Conservation (phyloP, 2,797 vertebrate genomes). For the Manis crassicaudata region DNA sequence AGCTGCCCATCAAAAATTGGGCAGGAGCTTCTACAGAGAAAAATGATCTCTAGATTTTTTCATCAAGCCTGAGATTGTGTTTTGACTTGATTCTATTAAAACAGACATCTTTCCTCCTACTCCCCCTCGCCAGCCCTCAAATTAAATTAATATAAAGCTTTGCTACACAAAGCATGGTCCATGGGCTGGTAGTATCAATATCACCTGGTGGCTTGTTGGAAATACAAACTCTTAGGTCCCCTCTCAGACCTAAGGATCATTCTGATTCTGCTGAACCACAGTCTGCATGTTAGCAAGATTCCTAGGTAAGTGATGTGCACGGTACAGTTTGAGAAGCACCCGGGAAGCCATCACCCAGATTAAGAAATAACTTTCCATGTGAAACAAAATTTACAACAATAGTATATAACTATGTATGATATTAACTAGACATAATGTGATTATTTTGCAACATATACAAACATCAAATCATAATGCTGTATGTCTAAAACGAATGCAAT, state of each 20-base stretch:
- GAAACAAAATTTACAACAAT: background rate
- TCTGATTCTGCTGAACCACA: background rate
- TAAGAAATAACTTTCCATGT: background rate
- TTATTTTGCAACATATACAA: background rate
- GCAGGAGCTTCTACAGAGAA: background rate
- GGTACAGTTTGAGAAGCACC: background rate
- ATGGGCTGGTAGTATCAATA: rapidly evolving
- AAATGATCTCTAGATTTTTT: background rate
- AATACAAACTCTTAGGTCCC: background rate
- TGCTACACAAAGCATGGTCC: rapidly evolving
- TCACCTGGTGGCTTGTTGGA: background rate
- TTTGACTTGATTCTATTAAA: background rate
- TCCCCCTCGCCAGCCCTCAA: background rate
- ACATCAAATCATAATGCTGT: background rate
- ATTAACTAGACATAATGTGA: background rate
- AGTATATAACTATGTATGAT: background rate
- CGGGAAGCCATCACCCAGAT: background rate
- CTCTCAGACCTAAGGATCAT: background rate
- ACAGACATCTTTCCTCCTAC: no score
- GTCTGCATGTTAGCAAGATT: background rate
- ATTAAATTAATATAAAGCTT: background rate
- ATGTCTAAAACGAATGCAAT: background rate
- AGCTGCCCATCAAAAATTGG: background rate
- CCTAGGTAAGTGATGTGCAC: background rate
- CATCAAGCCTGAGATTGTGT: background rate